Percentiles rank a stretch among this genome's conserved stretches.
Conservation (phyloP, 2,797 vertebrate species). For the Pogonophryne albipinna region DNA sequence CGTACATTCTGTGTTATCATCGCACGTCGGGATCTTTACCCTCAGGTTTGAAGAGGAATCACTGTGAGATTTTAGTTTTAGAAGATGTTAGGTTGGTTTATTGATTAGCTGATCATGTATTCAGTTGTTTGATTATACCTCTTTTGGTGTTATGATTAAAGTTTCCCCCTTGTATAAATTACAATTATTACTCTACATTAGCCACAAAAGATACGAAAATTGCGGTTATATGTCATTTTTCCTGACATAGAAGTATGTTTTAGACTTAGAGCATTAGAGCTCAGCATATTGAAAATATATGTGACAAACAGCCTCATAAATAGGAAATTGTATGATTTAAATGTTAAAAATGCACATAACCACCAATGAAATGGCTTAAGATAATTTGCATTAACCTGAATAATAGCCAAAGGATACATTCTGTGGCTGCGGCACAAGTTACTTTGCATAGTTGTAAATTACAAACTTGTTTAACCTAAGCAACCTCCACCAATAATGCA, state of each 20-base stretch:
- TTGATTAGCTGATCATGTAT: neutral
- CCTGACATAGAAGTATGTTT: neutral
- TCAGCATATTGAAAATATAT: neutral
- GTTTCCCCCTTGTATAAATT: conserved; percentile 9
- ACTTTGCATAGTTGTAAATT: neutral
- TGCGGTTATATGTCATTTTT: neutral
- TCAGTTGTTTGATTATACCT: neutral
- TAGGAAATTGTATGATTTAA: too few species aligned
- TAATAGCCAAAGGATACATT: neutral
- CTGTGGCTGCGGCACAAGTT: neutral
- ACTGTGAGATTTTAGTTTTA: neutral
- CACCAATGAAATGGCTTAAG: neutral
- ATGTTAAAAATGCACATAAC: neutral
- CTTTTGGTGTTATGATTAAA: conserved; percentile 7
- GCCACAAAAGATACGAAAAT: neutral
- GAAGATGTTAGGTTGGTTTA: neutral
- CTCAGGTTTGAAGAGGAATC: neutral
- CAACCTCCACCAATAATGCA: neutral
- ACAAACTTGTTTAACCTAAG: neutral
- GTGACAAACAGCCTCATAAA: too few species aligned
- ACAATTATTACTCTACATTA: too few species aligned
- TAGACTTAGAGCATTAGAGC: neutral
- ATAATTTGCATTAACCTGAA: neutral
- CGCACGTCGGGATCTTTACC: neutral
- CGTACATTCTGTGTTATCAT: neutral